Conservation (phyloP, 2,888 invertebrate species). For the Cylloceria caligata region DNA sequence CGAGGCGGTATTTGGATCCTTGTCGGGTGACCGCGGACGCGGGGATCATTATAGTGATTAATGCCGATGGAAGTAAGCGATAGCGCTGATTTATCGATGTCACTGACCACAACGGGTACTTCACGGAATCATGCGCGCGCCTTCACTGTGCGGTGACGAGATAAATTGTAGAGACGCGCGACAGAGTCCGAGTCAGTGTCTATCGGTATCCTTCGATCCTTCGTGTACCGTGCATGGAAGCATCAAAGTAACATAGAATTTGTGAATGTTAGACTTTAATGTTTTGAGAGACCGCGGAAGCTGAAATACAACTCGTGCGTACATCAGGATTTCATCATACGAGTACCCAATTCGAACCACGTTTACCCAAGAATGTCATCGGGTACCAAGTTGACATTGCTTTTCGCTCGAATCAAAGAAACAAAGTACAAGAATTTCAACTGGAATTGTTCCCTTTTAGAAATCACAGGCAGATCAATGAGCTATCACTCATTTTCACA, state of each 20-base stretch:
- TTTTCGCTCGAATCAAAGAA: not conserved
- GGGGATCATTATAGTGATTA: constrained; percentile 84
- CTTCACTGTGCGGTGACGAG: constrained; percentile 38
- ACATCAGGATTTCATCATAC: no score
- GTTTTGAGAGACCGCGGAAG: not conserved
- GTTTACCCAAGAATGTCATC: no score
- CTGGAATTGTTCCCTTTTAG: no score
- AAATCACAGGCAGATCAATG: no score
- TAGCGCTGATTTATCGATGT: constrained; percentile 84
- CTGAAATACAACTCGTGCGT: not conserved
- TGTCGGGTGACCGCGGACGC: constrained; percentile 75
- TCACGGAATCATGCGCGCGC: constrained; percentile 33
- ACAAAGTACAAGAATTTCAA: not conserved
- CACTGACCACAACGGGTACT: constrained; percentile 74
- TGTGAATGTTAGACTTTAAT: not conserved
- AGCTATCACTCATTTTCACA: no score
- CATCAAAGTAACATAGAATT: not conserved
- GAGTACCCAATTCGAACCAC: no score
- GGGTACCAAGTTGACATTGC: no score
- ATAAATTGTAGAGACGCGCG: constrained; percentile 49
- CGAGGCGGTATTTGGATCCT: constrained; percentile 78
- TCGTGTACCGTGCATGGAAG: constrained; percentile 22
- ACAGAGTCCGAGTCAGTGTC: constrained; percentile 7
- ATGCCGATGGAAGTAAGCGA: constrained; percentile 82
- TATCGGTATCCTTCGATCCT: constrained; percentile 29